Percentiles rank a stretch among this genome's conserved stretches.
Evolutionary conservation across 2,113 vertebrate genomes (phyloP).

Genomic region (Cygnus atratus): DNA sequence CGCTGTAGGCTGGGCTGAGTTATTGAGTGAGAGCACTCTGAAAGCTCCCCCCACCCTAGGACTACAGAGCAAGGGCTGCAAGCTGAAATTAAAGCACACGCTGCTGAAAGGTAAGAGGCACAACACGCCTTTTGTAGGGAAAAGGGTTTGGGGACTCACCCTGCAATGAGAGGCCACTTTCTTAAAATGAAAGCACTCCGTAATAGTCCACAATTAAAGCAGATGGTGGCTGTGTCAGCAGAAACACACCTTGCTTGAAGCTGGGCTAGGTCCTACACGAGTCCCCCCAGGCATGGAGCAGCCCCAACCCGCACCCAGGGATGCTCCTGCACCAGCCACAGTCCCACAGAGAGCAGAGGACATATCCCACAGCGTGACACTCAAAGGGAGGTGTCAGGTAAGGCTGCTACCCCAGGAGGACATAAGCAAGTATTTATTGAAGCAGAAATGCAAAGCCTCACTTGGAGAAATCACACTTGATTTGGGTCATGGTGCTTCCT

Average conservation of each 20-base stretch:
- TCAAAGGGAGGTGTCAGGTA: neutral
- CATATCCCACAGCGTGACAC: neutral
- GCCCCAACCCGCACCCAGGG: neutral
- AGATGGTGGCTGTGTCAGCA: neutral
- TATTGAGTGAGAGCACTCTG: conserved; percentile 54
- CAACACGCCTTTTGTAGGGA: neutral
- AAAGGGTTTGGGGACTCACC: neutral
- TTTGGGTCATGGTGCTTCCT: rapidly evolving
- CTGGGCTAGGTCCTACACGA: neutral
- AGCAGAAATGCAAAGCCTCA: neutral
- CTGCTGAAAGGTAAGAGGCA: neutral
- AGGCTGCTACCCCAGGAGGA: neutral
- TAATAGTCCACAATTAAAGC: neutral
- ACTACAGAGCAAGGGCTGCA: neutral
- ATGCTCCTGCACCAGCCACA: neutral
- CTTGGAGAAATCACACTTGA: neutral
- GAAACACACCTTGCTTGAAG: neutral
- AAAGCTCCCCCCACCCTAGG: neutral
- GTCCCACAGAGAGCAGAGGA: neutral
- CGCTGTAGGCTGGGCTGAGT: conserved; percentile 48
- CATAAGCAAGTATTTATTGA: neutral
- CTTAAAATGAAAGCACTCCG: neutral
- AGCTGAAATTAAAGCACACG: neutral
- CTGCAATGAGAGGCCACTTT: neutral
- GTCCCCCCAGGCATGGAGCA: neutral